These are phyloP conservation scores for Zosterops hypoxanthus DNA, from an alignment of 2,113 vertebrate species.

Conservation along the genomic window DNA sequence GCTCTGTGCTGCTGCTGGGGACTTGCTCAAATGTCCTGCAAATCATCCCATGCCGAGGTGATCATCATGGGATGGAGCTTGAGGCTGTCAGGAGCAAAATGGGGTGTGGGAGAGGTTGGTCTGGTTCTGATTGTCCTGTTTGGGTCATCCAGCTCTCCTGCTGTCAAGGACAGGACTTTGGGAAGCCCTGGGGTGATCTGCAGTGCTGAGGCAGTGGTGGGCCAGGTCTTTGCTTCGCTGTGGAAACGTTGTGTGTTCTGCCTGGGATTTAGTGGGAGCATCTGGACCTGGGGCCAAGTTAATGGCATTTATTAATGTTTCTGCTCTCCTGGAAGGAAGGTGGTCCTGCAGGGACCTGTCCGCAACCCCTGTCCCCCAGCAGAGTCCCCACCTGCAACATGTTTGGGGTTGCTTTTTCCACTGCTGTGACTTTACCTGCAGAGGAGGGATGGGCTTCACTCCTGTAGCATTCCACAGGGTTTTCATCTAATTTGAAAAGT, in stretches of 20 bases:
- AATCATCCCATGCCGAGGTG: no score
- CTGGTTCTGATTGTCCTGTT: background rate
- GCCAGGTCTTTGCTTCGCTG: background rate
- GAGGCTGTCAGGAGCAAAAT: background rate
- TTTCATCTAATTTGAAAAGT: background rate
- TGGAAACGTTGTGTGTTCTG: background rate
- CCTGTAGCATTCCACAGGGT: rapidly evolving
- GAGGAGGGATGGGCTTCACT: background rate
- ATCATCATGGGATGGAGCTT: background rate
- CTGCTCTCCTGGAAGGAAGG: background rate
- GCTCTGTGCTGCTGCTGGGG: background rate
- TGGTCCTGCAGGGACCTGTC: background rate
- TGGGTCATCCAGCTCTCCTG: background rate
- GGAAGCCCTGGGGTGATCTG: background rate
- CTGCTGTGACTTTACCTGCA: background rate
- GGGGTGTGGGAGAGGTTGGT: background rate
- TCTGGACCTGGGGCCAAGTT: background rate
- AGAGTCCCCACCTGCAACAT: rapidly evolving
- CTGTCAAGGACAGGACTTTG: rapidly evolving
- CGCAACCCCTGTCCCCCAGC: background rate
- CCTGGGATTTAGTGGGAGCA: background rate
- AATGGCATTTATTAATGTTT: background rate
- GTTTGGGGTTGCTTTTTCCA: background rate
- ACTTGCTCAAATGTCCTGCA: background rate
- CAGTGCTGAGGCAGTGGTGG: background rate